Evolutionary conservation across 1,140 invertebrate genomes (phyloP), one percentile per base, ranked within the genome.

Genomic region (Andricus grossulariae): DNA sequence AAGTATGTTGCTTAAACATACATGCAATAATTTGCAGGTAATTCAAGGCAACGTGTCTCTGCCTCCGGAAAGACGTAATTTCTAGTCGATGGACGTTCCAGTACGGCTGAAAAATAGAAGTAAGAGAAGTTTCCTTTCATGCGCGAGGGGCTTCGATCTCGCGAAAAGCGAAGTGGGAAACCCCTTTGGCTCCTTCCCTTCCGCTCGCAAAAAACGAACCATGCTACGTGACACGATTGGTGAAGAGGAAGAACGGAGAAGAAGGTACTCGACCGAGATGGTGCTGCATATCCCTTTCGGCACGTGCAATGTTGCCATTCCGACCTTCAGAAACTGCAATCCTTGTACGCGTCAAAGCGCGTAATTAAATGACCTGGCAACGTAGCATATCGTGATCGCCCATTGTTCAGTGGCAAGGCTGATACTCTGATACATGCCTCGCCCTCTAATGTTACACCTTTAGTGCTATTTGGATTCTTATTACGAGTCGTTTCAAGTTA

Each of bases 111-210:
- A 78, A 84, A 82, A 84, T 80, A 81, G 50, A 81, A 82, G 79
- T 77, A 77, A 75, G 76, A 75, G 57, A 66, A 78, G 71, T 49
- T 77, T 75, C 71, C 72, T 49, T n/a, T 57, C 50, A 45, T 72
- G 57, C 11, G 21, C 10, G 71, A 71, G 66, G 50, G 21, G 15
- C 72, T 52, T 73, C 72, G 70, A 45, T 71, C 70, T 49, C 57
- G 55, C 18, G 55, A 50, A 75, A 76, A 80, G 77, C 74, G 73
- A 76, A 79, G 77, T 71, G 71, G 71, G 72, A 60, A 80, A 81
- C 76, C 72, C 80, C 76, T 81, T 81, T 80, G 78, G 77, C 82
- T 79, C 76, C 80, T 84, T 84, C 78, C 75, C 80, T 82, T 82
- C 80, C 80, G 79, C 79, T 71, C 77, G 79, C 80, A 84, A 82